Conservation (phyloP, 2,888 invertebrate species). For the Tuta absoluta region DNA sequence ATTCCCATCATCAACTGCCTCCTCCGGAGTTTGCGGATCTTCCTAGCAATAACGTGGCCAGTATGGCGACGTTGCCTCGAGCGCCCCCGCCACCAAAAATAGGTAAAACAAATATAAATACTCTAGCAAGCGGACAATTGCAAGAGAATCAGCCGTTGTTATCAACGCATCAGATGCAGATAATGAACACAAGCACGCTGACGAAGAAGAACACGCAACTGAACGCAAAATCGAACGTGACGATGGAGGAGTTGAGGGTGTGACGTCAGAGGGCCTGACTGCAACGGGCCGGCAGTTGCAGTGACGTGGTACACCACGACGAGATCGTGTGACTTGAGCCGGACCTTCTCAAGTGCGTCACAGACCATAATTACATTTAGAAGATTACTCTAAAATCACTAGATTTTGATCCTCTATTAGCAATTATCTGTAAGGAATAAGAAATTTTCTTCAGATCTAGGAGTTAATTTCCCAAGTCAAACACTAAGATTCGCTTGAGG, state of each 20-base stretch:
- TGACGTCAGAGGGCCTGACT: conserved; percentile 86
- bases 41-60: conserved; percentile 83
- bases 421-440: neutral
- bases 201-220: conserved; percentile 88
- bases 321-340: conserved; percentile 80
- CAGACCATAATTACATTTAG: conserved; percentile 65
- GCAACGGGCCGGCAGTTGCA: conserved; percentile 79
- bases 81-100: conserved; percentile 89
- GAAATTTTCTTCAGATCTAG: neutral
- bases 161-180: conserved; percentile 88
- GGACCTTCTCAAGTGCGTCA: conserved; percentile 76
- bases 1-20: conserved; percentile 88
- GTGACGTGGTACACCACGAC: conserved; percentile 74
- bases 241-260: conserved; percentile 92
- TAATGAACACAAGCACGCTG: conserved; percentile 88
- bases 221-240: conserved; percentile 81
- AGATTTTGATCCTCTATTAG: neutral
- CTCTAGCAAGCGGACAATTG: conserved; percentile 80
- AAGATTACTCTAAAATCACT: conserved; percentile 19
- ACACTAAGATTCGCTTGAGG: neutral
- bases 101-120: conserved; percentile 82
- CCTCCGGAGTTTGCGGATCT: conserved; percentile 93
- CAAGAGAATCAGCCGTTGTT: conserved; percentile 86
- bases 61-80: conserved; percentile 83
- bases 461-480: neutral